These are phyloP conservation scores for Poeciliopsis infans DNA, from an alignment of 2,797 vertebrate species.

Conservation along the genomic window DNA sequence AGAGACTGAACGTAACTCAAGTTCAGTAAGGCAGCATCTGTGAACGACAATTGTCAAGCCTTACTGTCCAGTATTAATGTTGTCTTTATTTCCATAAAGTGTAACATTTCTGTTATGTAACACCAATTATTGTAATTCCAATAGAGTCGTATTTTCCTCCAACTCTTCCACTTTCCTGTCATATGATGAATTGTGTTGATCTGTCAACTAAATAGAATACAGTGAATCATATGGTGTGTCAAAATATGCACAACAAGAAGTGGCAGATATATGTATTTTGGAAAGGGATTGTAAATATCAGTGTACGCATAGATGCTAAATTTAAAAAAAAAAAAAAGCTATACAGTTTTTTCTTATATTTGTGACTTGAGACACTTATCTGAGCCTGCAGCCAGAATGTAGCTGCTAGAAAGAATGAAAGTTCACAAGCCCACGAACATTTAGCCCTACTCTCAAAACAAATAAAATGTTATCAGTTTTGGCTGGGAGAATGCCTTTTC, in stretches of 20 bases:
- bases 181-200: not conserved
- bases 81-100: not conserved
- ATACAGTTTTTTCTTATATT: not conserved
- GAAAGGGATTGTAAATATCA: not conserved
- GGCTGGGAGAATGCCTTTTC: not conserved
- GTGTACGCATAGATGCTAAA: constrained; percentile 1
- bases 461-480: not conserved
- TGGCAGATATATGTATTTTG: not conserved
- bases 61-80: not conserved
- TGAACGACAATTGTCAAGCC: not conserved
- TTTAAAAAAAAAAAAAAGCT: not conserved
- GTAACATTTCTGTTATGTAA: too few relatives aligned
- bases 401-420: not conserved
- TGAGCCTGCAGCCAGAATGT: not conserved
- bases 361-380: not conserved
- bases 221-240: not conserved
- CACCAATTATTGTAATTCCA: not conserved
- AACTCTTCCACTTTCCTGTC: not conserved
- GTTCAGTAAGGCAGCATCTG: not conserved
- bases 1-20: not conserved
- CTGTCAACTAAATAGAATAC: not conserved
- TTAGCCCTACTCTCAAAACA: not conserved
- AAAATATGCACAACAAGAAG: not conserved
- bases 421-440: not conserved
- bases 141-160: too few relatives aligned